phyloP scores from a whole-genome alignment of 2,888 invertebrate species.

The Synanthedon tipuliformis region DNA sequence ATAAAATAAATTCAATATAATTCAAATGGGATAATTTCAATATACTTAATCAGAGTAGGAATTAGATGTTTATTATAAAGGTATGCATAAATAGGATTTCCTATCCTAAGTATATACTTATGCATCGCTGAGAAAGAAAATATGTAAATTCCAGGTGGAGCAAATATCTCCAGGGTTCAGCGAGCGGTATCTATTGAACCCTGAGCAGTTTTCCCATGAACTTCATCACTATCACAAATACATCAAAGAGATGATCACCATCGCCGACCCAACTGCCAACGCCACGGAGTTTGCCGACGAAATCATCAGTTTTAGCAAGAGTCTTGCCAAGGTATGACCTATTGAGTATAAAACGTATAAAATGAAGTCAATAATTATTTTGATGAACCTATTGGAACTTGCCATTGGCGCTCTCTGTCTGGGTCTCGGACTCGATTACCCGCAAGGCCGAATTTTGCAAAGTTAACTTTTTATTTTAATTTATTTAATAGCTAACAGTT shows the following conservation, averaged over 20 bases:
- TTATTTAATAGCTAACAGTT: no score
- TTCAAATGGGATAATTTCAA: no score
- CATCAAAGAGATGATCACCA: constrained; percentile 67
- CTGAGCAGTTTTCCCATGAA: constrained; percentile 72
- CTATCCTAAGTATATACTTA: no score
- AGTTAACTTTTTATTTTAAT: no score
- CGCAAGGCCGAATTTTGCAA: no score
- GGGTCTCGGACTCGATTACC: no score
- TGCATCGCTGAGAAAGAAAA: no score
- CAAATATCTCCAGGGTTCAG: constrained; percentile 76
- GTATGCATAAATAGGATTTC: not conserved
- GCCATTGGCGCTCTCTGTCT: no score
- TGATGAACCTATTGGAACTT: no score
- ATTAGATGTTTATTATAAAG: not conserved
- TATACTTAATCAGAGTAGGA: not conserved
- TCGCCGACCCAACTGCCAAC: constrained; percentile 52
- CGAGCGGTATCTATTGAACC: constrained; percentile 73
- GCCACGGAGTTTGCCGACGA: constrained; percentile 68
- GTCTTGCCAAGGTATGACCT: constrained; percentile 68
- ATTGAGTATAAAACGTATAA: no score
- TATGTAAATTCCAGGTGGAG: constrained; percentile 58
- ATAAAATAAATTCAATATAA: no score
- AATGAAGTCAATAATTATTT: no score
- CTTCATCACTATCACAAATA: constrained; percentile 72
- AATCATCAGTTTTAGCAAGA: constrained; percentile 71